Evolutionary conservation across 2,113 vertebrate species (phyloP), one percentile per base, ranked within the genome.

Genomic region (Pogonocichla stellata): DNA sequence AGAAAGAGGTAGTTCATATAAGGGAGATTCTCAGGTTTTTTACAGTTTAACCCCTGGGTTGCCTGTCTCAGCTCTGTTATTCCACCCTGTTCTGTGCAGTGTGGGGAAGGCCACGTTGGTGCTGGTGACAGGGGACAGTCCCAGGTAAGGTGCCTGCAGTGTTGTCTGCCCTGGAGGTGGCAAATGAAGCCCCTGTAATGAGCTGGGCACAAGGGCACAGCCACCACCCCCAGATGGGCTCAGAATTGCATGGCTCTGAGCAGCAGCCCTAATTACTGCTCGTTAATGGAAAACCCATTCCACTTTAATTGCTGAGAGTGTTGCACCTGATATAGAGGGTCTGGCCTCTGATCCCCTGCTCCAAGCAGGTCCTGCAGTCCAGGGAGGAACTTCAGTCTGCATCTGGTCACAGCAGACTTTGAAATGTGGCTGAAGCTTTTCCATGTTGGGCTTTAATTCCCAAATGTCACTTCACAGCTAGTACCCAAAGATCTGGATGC

Each of bases 261-360:
- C 31, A 79, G 73, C 61, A 67, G 87, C 81, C 40, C 38, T 91
- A 88, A 91, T 93, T 94, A 75, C 78, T 72, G 62, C 45, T 96
- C 31, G 3, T 77, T 91, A 95, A 88, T 64, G 71, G 85, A 29
- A 75, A 90, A 47, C 66, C 57, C 50, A 74, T 61, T 91, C 71
- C 43, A 40, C 61, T 48, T 81, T 82, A 82, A 90, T 88, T 93
- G 81, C 45, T 82, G 70, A 19, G 66, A 56, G 16, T 16, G 25
- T 72, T 78, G 36, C 8, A 14, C 84, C 31, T 91, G 78, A 40
- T 71, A 34, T 1, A 20, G 33, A 71, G 57, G 34, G 31, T 20
- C 53, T 94, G 73, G 26, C 36, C 31, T 80, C 87, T 70, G 33
- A 38, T 65, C 36, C 25, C 56, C 58, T 79, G 43, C 61, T 81